Percentiles rank a stretch among this genome's conserved stretches.
These are phyloP conservation scores for Leptarthrus brevirostris DNA, from an alignment of 2,888 invertebrate genomes.

Conservation along the genomic window DNA sequence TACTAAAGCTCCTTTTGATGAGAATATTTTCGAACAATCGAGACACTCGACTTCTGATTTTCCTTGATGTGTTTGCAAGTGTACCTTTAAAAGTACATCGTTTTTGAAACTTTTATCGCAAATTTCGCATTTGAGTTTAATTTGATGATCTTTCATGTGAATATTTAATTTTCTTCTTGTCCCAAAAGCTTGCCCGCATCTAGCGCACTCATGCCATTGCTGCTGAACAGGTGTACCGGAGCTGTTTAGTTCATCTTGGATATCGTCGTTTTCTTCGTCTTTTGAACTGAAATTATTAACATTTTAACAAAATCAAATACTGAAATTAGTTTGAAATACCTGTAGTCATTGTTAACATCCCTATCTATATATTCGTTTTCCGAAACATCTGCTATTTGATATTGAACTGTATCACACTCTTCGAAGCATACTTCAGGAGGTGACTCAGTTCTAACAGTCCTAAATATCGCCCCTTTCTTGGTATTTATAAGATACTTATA, in stretches of 20 bases:
- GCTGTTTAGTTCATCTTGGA: background rate
- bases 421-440: too few species aligned
- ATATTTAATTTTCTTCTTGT: background rate
- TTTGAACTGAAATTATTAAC: background rate
- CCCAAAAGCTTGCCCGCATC: background rate
- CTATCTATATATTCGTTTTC: too few species aligned
- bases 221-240: too few species aligned
- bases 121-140: conserved; percentile 62
- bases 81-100: conserved; percentile 68
- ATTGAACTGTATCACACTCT: too few species aligned
- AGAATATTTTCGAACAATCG: conserved; percentile 69
- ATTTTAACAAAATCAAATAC: too few species aligned
- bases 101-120: conserved; percentile 70
- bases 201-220: conserved; percentile 6
- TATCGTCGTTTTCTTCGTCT: background rate
- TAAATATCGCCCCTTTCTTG: too few species aligned
- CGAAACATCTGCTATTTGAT: too few species aligned
- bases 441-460: too few species aligned
- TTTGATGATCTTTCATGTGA: conserved; percentile 48
- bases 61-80: conserved; percentile 69
- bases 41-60: conserved; percentile 68
- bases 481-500: too few species aligned
- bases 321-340: too few species aligned
- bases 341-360: too few species aligned
- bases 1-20: conserved; percentile 70